Evolutionary conservation across 2,797 vertebrate genomes (phyloP), one percentile per base, ranked within the genome.

Genomic region (Peromyscus attwateri): DNA sequence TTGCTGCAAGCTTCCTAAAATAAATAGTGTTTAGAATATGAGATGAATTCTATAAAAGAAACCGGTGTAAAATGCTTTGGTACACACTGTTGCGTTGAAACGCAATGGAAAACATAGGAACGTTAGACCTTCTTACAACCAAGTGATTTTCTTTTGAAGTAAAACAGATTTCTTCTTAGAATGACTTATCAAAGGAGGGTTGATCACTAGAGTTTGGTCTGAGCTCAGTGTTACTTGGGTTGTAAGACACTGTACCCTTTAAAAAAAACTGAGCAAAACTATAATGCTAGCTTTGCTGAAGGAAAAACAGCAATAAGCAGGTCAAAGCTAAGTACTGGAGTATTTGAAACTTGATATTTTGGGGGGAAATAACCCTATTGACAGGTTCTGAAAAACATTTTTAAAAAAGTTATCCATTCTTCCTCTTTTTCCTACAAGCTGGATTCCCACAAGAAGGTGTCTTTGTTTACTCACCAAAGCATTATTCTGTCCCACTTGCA

Each of bases 301-400:
- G 95, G 76, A 55, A 95, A 95, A 93, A 87, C 29, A 71, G 17
- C 64, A 94, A 66, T 52, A 73, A 79, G 64, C 91, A 94, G 89
- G 68, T 91, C 73, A 95, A 93, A 94, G 37, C 89, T 43, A 96
- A 96, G 19, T 75, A 85, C 5, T 75, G 29, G 70, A 92, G n/a
- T 81, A 88, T 95, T 89, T 96, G 68, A 73, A 87, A 91, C 95
- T 89, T 95, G 70, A 40, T 91, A 49, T 64, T 94, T 94, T 94
- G 4, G 91, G 52, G n/a, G 6, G 60, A 92, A 91, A 76, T 83
- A 94, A 93, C 17, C 3, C 37, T 81, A 46, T 62, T 79, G 70
- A 17, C 11, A 76, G 66, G 82, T 55, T 96, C 88, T 93, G 34
- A 70, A 90, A 66, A 37, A 19, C 82, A 80, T 89, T 8, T n/a